phyloP scores from a whole-genome alignment of 1,140 invertebrate genomes.

The Caenorhabditis remanei region DNA sequence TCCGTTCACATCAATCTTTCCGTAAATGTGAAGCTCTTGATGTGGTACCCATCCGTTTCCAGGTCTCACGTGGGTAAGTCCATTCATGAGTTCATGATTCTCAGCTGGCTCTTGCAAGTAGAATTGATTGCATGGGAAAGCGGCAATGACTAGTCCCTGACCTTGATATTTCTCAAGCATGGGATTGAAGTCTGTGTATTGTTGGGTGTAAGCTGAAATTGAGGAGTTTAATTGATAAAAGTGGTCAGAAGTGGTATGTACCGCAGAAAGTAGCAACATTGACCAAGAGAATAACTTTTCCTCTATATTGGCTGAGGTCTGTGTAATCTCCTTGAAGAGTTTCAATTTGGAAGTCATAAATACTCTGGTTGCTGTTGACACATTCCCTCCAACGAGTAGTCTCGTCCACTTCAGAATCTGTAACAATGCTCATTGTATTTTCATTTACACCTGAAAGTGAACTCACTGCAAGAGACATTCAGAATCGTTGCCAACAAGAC shows the following conservation, averaged over 20 bases:
- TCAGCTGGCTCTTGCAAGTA: conserved; percentile 76
- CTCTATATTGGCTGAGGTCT: conserved; percentile 77
- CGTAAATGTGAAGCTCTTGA: conserved; percentile 78
- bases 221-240: background rate
- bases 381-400: conserved; percentile 75
- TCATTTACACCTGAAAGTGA: background rate
- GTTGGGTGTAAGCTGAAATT: conserved; percentile 74
- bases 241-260: conserved; percentile 19
- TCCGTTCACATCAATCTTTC: conserved; percentile 79
- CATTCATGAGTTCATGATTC: conserved; percentile 76
- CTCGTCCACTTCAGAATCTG: conserved; percentile 76
- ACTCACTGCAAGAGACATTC: conserved; percentile 24
- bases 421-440: background rate
- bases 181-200: conserved; percentile 77
- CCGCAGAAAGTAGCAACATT: conserved; percentile 80
- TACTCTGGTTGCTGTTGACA: conserved; percentile 68
- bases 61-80: conserved; percentile 79
- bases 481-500: background rate
- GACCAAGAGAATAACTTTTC: conserved; percentile 78
- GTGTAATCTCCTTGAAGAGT: conserved; percentile 72
- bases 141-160: conserved; percentile 77
- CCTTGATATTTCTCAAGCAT: conserved; percentile 73
- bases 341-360: conserved; percentile 74
- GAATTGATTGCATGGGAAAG: conserved; percentile 80
- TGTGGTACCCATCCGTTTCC: conserved; percentile 79